phyloP scores from a whole-genome alignment of 2,797 vertebrate genomes.

The Perdix hodgsoniae region DNA sequence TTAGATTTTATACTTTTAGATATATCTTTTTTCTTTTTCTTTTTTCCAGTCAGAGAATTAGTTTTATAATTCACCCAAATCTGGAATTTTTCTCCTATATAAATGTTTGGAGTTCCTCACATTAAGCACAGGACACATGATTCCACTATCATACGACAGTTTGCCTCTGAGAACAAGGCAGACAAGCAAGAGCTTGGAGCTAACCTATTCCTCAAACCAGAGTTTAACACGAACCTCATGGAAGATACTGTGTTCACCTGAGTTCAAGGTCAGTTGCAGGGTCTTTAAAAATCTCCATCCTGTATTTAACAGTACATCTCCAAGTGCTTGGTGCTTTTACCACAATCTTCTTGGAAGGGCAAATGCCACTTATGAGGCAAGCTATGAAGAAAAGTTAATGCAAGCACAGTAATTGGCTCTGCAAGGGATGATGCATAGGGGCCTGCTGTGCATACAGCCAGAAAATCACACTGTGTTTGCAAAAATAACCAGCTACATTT shows the following conservation, averaged over 20 bases:
- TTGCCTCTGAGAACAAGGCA: neutral
- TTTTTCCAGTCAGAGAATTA: neutral
- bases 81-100: neutral
- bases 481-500: conserved; percentile 38
- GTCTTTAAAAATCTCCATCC: neutral
- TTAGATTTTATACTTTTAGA: neutral
- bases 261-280: neutral
- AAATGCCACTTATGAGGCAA: neutral
- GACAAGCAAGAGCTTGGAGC: neutral
- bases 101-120: neutral
- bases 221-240: neutral
- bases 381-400: conserved; percentile 11
- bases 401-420: neutral
- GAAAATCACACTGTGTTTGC: neutral
- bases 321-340: neutral
- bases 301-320: neutral
- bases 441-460: conserved; percentile 13
- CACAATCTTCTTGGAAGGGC: neutral
- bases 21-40: neutral
- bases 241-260: neutral
- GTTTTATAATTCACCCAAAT: neutral
- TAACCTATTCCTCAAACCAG: neutral
- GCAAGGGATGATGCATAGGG: neutral
- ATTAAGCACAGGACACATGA: neutral
- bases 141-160: neutral